These are phyloP conservation scores for Tipula helvola DNA, from an alignment of 2,888 invertebrate species.

Conservation along the genomic window DNA sequence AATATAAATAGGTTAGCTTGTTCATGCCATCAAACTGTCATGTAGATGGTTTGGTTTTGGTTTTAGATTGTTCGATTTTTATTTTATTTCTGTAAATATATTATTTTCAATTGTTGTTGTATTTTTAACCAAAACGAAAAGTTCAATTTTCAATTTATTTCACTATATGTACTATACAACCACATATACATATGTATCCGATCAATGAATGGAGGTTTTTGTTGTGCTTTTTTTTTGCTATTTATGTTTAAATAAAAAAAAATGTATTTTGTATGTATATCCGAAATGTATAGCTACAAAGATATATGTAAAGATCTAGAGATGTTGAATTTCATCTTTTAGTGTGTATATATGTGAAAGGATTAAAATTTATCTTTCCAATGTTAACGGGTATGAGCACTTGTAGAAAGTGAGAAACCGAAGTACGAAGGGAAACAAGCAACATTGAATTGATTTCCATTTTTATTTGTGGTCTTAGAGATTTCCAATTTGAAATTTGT, in stretches of 20 bases:
- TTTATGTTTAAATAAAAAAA: background rate
- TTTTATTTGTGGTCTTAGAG: background rate
- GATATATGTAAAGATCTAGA: background rate
- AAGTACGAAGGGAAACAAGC: background rate
- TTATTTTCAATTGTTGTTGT: constrained; percentile 1
- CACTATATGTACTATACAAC: background rate
- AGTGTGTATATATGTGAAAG: background rate
- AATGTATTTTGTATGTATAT: background rate
- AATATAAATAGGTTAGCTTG: constrained; percentile 11
- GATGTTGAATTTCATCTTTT: background rate
- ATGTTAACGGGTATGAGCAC: background rate
- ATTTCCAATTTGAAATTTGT: background rate
- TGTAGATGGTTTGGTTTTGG: constrained; percentile 8
- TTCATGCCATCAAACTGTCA: constrained; percentile 8
- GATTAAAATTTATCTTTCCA: background rate
- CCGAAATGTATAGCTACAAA: background rate
- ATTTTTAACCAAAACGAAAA: background rate
- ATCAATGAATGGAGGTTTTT: background rate
- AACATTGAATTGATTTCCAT: background rate
- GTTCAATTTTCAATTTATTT: constrained; percentile 9
- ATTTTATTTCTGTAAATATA: background rate
- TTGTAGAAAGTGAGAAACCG: background rate
- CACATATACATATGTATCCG: background rate
- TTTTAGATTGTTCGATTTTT: constrained; percentile 5
- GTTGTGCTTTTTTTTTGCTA: background rate